Evolutionary conservation across 2,888 invertebrate genomes (phyloP).

Genomic region (Sarcophaga subvicina): DNA sequence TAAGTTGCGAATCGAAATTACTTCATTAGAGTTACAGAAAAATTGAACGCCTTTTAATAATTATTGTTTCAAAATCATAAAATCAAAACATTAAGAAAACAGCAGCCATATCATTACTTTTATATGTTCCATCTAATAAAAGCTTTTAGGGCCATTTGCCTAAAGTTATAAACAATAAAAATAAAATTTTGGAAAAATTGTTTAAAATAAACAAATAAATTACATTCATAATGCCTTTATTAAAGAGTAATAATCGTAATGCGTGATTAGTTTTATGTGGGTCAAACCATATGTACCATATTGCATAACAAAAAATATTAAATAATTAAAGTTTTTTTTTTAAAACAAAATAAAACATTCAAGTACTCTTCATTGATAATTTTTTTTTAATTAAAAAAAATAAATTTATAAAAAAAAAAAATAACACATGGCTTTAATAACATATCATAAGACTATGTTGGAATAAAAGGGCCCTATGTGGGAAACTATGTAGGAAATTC

Average conservation of each 20-base stretch:
- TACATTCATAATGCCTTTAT: background rate
- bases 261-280: slow-evolving; percentile 15
- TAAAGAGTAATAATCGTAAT: background rate
- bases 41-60: slow-evolving; percentile 15
- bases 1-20: slow-evolving; percentile 8
- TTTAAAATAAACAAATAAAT: background rate
- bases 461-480: too few relatives aligned
- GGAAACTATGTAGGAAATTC: too few relatives aligned
- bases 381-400: too few relatives aligned
- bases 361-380: too few relatives aligned
- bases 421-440: too few relatives aligned
- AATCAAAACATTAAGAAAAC: background rate
- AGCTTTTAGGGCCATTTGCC: slow-evolving; percentile 6
- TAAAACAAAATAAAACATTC: too few relatives aligned
- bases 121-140: background rate
- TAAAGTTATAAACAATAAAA: background rate
- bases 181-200: background rate
- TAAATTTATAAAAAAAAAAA: too few relatives aligned
- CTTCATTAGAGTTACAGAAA: slow-evolving; percentile 3
- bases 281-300: slow-evolving; percentile 1
- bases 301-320: too few relatives aligned
- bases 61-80: background rate
- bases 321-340: too few relatives aligned
- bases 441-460: too few relatives aligned
- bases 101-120: slow-evolving; percentile 2